Evolutionary conservation across 2,797 vertebrate genomes (phyloP), one percentile per base, ranked within the genome.

Genomic region (Holocentrus rufus): DNA sequence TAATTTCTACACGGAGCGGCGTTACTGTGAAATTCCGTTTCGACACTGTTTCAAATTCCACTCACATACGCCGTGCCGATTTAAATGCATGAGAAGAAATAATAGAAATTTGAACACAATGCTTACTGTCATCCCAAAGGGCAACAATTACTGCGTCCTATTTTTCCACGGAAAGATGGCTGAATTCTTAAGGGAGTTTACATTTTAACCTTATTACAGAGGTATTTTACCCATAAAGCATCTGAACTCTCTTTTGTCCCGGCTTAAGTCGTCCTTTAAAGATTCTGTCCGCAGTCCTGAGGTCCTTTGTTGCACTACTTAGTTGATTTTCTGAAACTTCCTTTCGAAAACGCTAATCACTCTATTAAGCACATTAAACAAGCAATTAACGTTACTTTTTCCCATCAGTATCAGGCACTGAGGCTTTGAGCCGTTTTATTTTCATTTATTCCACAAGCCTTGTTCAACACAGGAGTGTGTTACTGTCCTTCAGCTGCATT

Each of bases 1-100:
- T 90, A 83, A 87, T 90, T 85, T 74, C 80, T 90, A 82, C 84
- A 69, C 56, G 69, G 55, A 61, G 69, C 18, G 15, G 66, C 25
- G 31, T 69, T 69, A 65, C 79, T 84, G 83, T 82, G 83, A 90
- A 84, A 88, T 73, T 83, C 59, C 27, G 87, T 88, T 88, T 80
- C 71, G 74, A 81, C 49, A 56, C 61, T 70, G 69, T 73, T 87
- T 77, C 46, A 77, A 62, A 79, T 87, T 81, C 65, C 65, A 80
- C 69, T 75, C 72, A 79, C 78, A 86, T 75, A 68, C 61, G 73
- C 72, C 42, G 36, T 69, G 65, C 81, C 77, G 70, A 77, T 88
- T 87, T 81, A 81, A 86, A 79, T 59, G 76, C 77, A 74, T 71
- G 74, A 84, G 76, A 69, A 70, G 65, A 87, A 81, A 81, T 84